Conservation (phyloP, 2,888 invertebrate genomes). For the Tanypteryx hageni region DNA sequence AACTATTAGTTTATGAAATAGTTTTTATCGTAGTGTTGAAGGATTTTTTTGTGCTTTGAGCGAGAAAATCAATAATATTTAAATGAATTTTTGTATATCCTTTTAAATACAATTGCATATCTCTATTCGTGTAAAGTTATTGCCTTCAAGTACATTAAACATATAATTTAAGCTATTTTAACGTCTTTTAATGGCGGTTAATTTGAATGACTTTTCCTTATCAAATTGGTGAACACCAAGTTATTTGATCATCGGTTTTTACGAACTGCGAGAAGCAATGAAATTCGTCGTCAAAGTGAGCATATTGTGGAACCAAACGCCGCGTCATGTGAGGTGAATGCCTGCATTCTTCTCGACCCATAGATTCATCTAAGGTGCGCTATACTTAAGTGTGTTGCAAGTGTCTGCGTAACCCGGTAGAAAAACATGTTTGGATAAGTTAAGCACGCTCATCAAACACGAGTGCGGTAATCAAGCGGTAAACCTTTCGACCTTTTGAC, state of each 20-base stretch:
- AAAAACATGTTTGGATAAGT: not conserved
- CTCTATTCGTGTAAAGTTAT: no score
- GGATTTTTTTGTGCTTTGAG: no score
- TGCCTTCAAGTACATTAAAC: no score
- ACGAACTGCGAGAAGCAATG: not conserved
- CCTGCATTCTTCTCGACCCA: not conserved
- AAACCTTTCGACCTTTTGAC: not conserved
- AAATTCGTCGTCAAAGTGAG: not conserved
- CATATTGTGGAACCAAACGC: not conserved
- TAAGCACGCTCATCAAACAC: not conserved
- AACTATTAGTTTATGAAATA: no score
- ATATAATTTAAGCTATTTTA: no score
- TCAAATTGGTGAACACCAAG: no score
- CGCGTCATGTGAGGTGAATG: not conserved
- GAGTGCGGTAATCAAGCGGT: not conserved
- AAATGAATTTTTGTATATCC: no score
- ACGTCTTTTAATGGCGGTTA: no score
- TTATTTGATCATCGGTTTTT: not conserved
- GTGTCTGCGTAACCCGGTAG: not conserved
- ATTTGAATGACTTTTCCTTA: no score
- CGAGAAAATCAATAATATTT: no score
- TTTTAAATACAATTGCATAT: no score
- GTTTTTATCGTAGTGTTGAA: no score
- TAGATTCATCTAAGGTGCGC: not conserved
- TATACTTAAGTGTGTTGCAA: not conserved